Evolutionary conservation across 2,113 vertebrate species (phyloP), one percentile per base, ranked within the genome.

Genomic region (Herpetotheres cachinnans): DNA sequence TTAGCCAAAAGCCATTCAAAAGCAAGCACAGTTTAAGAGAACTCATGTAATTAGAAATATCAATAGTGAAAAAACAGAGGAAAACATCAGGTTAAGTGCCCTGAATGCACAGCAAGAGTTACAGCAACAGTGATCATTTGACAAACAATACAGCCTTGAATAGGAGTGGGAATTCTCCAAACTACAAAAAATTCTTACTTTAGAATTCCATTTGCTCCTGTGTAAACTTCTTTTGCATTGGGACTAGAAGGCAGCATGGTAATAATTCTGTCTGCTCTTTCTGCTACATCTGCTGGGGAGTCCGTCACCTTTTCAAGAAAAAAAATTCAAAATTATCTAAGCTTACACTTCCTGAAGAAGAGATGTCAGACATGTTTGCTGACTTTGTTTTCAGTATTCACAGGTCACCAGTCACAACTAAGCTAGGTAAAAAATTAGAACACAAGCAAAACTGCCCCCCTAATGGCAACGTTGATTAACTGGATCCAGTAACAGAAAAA

Each of bases 241-340:
- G 98, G 98, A 97, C 99, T 99, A 69, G 99, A 99, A 61, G 99
- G 99, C 89, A 99, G 97, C 99, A 99, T 99, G 59, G 99, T 99
- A 97, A 99, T 99, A 94, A 99, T 99, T 94, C 99, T 98, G 97
- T 99, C 99, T 62, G 99, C 99, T 97, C 98, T 99, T 82, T 99
- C 99, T 69, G 99, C 99, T 74, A 99, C 99, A 17, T 99, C 99
- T 95, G 99, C 99, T 89, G 99, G 99, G 52, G 98, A 99, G 96
- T 99, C 99, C 26, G 98, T 98, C 94, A 99, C 99, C 99, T 99
- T 98, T 90, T 42, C 96, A 97, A 96, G 25, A 58, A 94, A 96
- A 86, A 95, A 83, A 30, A n/a, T 10, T 0, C 44, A 85, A n/a
- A 44, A 62, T 73, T 79, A 91, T 67, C 85, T 93, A 52, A 91